Conservation (phyloP, 2,797 vertebrate genomes). For the Catharus ustulatus region DNA sequence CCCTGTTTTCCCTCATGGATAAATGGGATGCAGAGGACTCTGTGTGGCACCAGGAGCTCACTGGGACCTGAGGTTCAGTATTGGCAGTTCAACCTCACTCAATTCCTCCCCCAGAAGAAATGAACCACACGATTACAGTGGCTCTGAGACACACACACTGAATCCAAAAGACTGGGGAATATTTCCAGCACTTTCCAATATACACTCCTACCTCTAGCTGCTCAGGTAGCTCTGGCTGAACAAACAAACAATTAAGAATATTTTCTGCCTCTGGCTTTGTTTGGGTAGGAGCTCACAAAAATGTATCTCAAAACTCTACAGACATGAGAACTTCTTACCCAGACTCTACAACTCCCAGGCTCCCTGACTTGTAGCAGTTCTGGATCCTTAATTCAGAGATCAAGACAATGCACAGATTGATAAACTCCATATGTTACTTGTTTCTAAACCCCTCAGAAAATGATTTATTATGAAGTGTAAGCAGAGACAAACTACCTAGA, state of each 20-base stretch:
- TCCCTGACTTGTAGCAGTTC: neutral
- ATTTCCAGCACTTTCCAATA: constrained; percentile 22
- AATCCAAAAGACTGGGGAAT: neutral
- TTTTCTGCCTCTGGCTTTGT: neutral
- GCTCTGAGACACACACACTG: neutral
- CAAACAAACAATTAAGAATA: neutral
- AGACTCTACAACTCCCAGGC: neutral
- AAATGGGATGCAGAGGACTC: neutral
- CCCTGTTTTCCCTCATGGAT: neutral
- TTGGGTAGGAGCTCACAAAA: neutral
- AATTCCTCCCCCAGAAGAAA: neutral
- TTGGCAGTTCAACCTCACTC: neutral
- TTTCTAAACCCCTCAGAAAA: constrained; percentile 6
- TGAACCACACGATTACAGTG: neutral
- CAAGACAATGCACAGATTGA: neutral
- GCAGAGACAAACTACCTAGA: neutral
- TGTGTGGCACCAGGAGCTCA: neutral
- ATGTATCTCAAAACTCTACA: neutral
- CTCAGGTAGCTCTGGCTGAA: neutral
- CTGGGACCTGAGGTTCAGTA: neutral
- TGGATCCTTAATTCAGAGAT: neutral
- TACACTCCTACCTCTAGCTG: neutral
- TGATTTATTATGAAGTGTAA: neutral
- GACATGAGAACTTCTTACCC: neutral
- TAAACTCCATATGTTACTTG: neutral